A percentile compares a stretch with the other conserved stretches of the same genome.
Evolutionary conservation across 2,113 vertebrate species (phyloP).

Genomic region (Laticauda colubrina): DNA sequence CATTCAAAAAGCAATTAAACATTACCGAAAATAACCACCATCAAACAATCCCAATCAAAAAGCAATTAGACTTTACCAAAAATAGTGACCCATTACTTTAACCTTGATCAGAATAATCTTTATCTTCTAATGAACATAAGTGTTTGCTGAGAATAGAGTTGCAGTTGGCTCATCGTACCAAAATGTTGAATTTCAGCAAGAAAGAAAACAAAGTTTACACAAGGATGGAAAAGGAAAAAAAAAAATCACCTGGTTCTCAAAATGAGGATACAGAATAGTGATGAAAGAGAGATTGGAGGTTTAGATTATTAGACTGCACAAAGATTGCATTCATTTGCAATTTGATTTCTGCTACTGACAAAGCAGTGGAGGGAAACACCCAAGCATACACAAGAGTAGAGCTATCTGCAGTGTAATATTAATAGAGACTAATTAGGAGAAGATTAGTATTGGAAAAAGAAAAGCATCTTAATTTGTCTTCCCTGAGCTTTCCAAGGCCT

Average conservation of each 20-base stretch:
- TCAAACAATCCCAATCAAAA: neutral
- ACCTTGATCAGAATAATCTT: neutral
- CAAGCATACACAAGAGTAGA: constrained; percentile 25
- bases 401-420: constrained; percentile 34
- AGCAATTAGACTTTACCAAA: neutral
- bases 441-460: constrained; percentile 56
- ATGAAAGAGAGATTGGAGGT: constrained; percentile 23
- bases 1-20: neutral
- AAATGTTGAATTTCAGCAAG: constrained; percentile 25
- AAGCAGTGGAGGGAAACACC: neutral
- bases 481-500: constrained; percentile 17
- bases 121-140: constrained; percentile 10
- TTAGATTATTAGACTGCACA: constrained; percentile 45
- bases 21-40: neutral
- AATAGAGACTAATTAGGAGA: constrained; percentile 63
- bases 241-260: neutral
- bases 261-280: neutral
- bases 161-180: constrained; percentile 10
- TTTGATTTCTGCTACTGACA: constrained; percentile 48
- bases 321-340: constrained; percentile 48
- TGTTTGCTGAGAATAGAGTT: constrained; percentile 38
- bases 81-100: neutral
- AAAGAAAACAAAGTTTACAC: constrained; percentile 17
- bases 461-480: constrained; percentile 45
- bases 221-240: neutral